Conservation (phyloP, 2,888 invertebrate genomes). For the Trachelus iudaicus region DNA sequence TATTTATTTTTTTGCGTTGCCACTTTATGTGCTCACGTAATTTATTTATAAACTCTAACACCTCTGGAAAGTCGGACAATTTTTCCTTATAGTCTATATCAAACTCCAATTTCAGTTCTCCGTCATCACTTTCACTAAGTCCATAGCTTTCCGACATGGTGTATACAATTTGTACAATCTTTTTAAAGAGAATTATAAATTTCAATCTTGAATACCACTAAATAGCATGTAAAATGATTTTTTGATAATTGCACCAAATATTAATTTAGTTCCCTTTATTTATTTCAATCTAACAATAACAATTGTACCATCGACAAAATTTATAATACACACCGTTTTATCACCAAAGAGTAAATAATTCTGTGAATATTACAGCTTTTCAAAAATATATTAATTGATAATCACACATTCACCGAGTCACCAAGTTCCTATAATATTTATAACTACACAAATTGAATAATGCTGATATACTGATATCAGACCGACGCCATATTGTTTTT, state of each 20-base stretch:
- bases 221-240: not conserved
- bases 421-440: not conserved
- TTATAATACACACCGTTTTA: not conserved
- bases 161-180: not conserved
- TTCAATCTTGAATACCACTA: not conserved
- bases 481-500: not conserved
- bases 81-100: slow-evolving; percentile 46
- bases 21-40: slow-evolving; percentile 70
- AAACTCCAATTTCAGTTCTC: slow-evolving; percentile 34
- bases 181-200: not conserved
- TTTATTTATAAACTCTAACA: slow-evolving; percentile 70
- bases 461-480: not conserved
- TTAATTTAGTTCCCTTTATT: not conserved
- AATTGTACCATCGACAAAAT: not conserved
- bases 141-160: not conserved
- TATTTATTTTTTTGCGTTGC: slow-evolving; percentile 71
- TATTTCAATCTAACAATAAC: not conserved
- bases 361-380: not conserved
- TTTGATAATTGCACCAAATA: not conserved
- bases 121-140: slow-evolving; percentile 43
- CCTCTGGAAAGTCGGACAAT: slow-evolving; percentile 71
- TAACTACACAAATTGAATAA: not conserved
- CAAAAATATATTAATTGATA: not conserved
- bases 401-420: not conserved
- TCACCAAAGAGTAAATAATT: not conserved